phyloP scores from a whole-genome alignment of 2,113 vertebrate species.

The Burhinus bistriatus region DNA sequence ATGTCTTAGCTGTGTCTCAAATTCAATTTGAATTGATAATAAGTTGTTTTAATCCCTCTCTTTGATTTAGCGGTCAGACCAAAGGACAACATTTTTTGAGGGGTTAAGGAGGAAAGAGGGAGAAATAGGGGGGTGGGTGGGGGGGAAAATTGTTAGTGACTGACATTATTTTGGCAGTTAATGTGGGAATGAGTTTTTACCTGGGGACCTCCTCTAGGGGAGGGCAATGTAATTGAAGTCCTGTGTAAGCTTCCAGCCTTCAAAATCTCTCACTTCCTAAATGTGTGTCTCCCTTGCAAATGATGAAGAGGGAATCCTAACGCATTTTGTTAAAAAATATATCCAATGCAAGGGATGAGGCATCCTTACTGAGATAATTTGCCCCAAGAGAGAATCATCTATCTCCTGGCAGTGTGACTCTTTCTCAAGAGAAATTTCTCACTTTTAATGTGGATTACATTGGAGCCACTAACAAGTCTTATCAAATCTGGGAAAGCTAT shows the following conservation, averaged over 20 bases:
- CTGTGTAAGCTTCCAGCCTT: background rate
- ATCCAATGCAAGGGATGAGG: background rate
- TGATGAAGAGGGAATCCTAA: background rate
- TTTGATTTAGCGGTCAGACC: background rate
- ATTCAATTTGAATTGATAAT: conserved; percentile 2
- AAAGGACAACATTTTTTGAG: background rate
- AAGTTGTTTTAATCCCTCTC: background rate
- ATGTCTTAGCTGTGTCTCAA: background rate
- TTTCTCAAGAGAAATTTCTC: background rate
- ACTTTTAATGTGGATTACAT: background rate
- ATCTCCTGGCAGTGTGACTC: background rate
- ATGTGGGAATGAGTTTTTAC: background rate
- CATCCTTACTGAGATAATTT: background rate
- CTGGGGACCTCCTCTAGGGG: background rate
- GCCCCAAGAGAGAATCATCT: background rate
- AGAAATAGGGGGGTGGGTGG: too few relatives aligned
- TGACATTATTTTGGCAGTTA: background rate
- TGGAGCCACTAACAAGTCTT: background rate
- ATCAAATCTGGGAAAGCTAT: background rate
- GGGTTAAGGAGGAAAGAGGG: background rate
- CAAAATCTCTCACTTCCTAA: background rate
- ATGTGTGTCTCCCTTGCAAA: background rate
- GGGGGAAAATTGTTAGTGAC: background rate
- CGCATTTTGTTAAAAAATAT: background rate
- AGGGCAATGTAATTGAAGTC: background rate